Evolutionary conservation across 2,113 vertebrate species (phyloP).

Genomic region (Bucco capensis): DNA sequence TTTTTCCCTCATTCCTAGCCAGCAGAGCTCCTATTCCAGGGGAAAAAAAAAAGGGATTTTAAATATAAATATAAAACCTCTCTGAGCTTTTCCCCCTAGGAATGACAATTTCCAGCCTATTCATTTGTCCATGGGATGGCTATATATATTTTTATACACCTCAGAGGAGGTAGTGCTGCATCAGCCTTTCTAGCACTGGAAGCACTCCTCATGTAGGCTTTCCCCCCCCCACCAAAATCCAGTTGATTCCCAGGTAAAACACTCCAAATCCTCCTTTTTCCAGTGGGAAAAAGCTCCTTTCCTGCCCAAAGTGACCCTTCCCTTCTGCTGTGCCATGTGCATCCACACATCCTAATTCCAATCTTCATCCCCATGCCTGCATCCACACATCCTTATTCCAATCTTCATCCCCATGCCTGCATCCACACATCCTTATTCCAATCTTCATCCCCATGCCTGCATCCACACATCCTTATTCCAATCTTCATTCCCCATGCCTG

Average conservation of each 20-base stretch:
- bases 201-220: too few relatives aligned
- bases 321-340: accelerated
- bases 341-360: too few relatives aligned
- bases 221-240: too few relatives aligned
- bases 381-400: too few relatives aligned
- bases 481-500: too few relatives aligned
- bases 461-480: too few relatives aligned
- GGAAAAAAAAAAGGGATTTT: background rate
- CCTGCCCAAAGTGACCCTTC: background rate
- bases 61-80: accelerated
- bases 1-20: background rate
- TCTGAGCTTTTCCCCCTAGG: background rate
- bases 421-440: too few relatives aligned
- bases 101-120: background rate
- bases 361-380: too few relatives aligned
- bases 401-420: too few relatives aligned
- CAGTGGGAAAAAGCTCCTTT: background rate
- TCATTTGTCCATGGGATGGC: background rate
- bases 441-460: too few relatives aligned
- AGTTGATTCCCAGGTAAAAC: background rate
- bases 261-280: background rate
- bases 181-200: background rate
- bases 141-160: background rate
- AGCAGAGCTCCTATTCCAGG: background rate
- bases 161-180: background rate